Conservation (phyloP, 2,797 vertebrate genomes). For the Aythya fuligula region DNA sequence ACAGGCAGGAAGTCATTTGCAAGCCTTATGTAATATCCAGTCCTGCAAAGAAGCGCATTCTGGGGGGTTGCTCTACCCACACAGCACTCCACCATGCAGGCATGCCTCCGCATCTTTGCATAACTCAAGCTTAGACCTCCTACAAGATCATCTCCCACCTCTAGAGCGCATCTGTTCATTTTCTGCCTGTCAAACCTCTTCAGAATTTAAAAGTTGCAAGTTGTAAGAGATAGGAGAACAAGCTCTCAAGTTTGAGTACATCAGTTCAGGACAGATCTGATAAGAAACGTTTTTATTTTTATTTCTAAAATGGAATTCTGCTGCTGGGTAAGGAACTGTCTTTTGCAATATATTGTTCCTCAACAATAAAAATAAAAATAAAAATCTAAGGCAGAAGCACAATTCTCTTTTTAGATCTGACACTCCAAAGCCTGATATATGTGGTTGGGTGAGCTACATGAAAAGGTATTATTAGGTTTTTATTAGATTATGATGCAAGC, state of each 20-base stretch:
- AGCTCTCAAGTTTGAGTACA: not conserved
- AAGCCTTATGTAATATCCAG: constrained; percentile 23
- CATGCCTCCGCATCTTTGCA: constrained; percentile 7
- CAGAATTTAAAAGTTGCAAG: constrained; percentile 1
- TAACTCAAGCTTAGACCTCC: constrained; percentile 16
- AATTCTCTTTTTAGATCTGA: constrained; percentile 13
- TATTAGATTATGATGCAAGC: constrained; percentile 37
- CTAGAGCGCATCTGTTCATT: constrained; percentile 50
- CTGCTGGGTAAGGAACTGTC: not conserved
- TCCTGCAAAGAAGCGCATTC: not conserved
- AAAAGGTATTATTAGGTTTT: constrained; percentile 29
- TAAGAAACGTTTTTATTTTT: not conserved
- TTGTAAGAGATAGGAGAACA: not conserved
- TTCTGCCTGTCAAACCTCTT: constrained; percentile 45
- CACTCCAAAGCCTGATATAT: not conserved
- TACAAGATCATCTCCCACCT: constrained; percentile 55
- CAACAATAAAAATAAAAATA: not conserved
- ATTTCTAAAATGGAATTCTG: not conserved
- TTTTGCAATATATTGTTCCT: not conserved
- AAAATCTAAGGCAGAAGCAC: not conserved
- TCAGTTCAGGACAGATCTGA: not conserved
- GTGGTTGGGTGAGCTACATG: not conserved
- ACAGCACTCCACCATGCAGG: not conserved
- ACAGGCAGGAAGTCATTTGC: not conserved
- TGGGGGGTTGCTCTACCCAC: not conserved